Conservation (phyloP, 2,113 vertebrate genomes). For the Ailuropoda melanoleuca region DNA sequence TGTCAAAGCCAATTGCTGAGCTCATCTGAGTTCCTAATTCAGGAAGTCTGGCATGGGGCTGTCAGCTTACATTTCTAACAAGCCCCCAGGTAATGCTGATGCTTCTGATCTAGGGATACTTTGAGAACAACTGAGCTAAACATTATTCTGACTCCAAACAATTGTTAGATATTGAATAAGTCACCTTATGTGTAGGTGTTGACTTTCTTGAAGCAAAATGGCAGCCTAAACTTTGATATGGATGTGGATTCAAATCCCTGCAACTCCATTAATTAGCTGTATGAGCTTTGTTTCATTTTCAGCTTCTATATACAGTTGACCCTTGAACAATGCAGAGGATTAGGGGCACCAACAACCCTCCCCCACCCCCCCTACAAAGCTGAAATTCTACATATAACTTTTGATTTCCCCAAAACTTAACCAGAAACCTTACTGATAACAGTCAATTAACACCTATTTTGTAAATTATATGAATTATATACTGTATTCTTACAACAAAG, state of each 20-base stretch:
- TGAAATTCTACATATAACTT: not conserved
- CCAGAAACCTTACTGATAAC: not conserved
- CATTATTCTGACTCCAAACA: not conserved
- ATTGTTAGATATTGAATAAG: too few relatives aligned
- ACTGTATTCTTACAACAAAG: not conserved
- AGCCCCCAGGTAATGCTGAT: not conserved
- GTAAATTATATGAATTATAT: not conserved
- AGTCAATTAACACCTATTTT: not conserved
- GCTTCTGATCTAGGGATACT: not conserved
- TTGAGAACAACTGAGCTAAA: not conserved
- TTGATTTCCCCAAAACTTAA: not conserved
- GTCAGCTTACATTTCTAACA: not conserved
- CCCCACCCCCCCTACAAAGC: not conserved
- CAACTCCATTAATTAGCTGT: not conserved
- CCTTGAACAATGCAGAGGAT: not conserved
- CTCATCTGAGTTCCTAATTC: not conserved
- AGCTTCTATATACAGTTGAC: not conserved
- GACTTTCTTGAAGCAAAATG: not conserved
- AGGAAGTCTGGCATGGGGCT: too few relatives aligned
- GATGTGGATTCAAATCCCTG: not conserved
- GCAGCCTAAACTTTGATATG: not conserved
- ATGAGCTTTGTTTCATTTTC: not conserved
- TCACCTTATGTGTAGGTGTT: not conserved
- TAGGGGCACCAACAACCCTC: not conserved
- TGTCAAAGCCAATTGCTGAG: not conserved